Evolutionary conservation across 2,113 vertebrate genomes (phyloP), one percentile per base, ranked within the genome.

Genomic region (Grantiella picta): DNA sequence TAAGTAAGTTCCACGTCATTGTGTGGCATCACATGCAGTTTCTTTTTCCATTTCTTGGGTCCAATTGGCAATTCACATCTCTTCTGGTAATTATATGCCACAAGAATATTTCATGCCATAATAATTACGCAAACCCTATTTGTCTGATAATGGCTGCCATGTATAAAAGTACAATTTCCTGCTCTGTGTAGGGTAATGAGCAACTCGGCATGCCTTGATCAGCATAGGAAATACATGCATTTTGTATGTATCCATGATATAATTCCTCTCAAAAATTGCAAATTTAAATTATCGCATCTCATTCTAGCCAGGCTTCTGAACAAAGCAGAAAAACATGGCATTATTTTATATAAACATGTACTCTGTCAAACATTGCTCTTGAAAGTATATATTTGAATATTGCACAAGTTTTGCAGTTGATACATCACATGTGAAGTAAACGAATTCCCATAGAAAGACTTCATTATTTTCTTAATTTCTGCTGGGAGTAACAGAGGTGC

Each of bases 391-490:
- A 68, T 69, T 70, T 60, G 19, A 81, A 49, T 86, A 77, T 73
- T 47, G 77, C 12, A 52, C 18, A 91, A 92, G 19, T 77, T 94
- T 73, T 93, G 29, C 54, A 68, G 66, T 60, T 19, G 8, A 54
- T 63, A 68, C 35, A 64, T 80, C 42, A 71, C 31, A 64, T 21
- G 11, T 38, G 36, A 94, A 92, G 27, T 73, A 92, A 38, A 89
- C 76, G 5, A 96, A 96, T 91, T 97, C 92, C 94, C 94, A 93
- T 7, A 59, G 94, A 90, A 94, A 87, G 88, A 75, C 47, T 95
- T 94, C 81, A 91, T 96, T 92, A 95, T 92, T 96, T 87, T 61
- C 91, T 88, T 96, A 95, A 95, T 97, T 97, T 97, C 90, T 96
- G 17, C 44, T 90, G 93, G 87, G 82, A 96, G 86, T 89, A 61